A percentile compares a stretch with the other conserved stretches of the same genome.
Conservation (phyloP, 2,113 vertebrate species). For the Conger conger region DNA sequence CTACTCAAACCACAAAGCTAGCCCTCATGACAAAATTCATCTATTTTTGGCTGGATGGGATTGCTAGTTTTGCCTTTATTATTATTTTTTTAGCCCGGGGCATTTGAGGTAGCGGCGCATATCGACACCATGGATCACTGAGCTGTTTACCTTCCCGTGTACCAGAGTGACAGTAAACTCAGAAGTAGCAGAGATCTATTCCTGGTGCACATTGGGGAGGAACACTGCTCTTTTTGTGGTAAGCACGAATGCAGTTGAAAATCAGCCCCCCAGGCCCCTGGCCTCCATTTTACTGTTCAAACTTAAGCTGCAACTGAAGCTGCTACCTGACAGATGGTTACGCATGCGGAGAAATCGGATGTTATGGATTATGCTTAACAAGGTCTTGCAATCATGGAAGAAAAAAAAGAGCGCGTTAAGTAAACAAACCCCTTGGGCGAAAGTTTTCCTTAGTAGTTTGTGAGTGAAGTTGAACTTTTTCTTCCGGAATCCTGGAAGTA, state of each 20-base stretch:
- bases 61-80: neutral
- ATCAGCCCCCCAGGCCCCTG: neutral
- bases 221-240: neutral
- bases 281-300: neutral
- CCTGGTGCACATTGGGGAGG: neutral
- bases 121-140: neutral
- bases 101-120: neutral
- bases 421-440: constrained; percentile 4
- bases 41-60: neutral
- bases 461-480: neutral
- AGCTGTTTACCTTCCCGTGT: neutral
- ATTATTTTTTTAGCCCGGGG: neutral
- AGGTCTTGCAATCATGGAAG: neutral
- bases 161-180: neutral
- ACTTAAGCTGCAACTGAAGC: neutral
- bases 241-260: neutral
- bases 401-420: neutral
- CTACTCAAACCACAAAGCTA: neutral
- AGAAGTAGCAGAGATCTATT: neutral
- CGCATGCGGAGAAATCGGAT: neutral
- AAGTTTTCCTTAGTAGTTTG: constrained; percentile 5
- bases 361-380: constrained; percentile 5
- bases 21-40: neutral
- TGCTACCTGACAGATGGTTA: constrained; percentile 16
- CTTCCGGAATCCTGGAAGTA: neutral